Percentiles rank a stretch among this genome's conserved stretches.
Evolutionary conservation across 2,797 vertebrate genomes (phyloP).

Genomic region (Sebastes alutus): DNA sequence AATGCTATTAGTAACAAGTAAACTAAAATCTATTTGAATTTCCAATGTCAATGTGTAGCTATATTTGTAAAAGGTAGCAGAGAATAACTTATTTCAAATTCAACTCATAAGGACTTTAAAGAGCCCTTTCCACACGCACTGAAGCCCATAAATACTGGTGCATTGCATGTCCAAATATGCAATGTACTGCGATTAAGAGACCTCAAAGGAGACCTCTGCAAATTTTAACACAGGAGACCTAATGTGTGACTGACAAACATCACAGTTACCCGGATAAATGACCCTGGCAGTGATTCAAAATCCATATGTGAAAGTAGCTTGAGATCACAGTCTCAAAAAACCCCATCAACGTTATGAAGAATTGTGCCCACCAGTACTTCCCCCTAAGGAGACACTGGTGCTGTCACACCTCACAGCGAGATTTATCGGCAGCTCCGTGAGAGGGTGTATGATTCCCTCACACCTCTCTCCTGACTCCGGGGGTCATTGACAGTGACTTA

Average conservation of each 20-base stretch:
- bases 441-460: slow-evolving; percentile 63
- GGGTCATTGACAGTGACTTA: slow-evolving; percentile 74
- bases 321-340: slow-evolving; percentile 17
- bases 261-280: not conserved
- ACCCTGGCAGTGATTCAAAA: not conserved
- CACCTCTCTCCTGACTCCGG: slow-evolving; percentile 69
- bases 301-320: not conserved
- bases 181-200: not conserved
- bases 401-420: slow-evolving; percentile 55
- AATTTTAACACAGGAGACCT: not conserved
- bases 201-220: not conserved
- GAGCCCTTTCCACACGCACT: not conserved
- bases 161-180: not conserved
- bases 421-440: slow-evolving; percentile 67
- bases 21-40: not conserved
- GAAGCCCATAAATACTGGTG: not conserved
- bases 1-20: not conserved
- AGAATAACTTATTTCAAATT: not conserved
- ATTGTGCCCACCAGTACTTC: slow-evolving; percentile 32
- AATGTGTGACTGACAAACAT: slow-evolving; percentile 1
- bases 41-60: not conserved
- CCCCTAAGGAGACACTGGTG: slow-evolving; percentile 31
- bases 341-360: slow-evolving; percentile 5
- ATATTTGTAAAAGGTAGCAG: not conserved
- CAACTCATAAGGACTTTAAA: not conserved